Evolutionary conservation across 2,888 invertebrate species (phyloP).

Genomic region (Coenonympha arcania): DNA sequence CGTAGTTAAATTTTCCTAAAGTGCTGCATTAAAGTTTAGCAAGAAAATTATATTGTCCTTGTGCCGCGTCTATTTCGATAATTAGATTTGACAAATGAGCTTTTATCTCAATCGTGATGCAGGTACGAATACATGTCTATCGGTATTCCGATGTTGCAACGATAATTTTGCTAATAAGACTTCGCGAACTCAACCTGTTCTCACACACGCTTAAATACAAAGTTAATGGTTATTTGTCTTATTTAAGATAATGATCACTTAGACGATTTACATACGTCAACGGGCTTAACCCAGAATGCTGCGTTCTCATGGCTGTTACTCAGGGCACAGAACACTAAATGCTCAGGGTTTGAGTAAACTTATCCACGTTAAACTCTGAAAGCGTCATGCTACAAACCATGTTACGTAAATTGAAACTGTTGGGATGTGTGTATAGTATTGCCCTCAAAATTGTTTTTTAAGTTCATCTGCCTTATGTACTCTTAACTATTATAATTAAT

Average conservation of each 20-base stretch:
- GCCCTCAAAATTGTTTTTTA: too few species aligned
- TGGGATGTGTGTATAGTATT: too few species aligned
- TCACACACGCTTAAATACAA: conserved; percentile 15
- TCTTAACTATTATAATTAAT: too few species aligned
- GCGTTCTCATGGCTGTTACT: conserved; percentile 35
- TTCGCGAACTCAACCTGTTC: conserved; percentile 6
- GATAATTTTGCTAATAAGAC: conserved; percentile 13
- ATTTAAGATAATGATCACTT: conserved; percentile 44
- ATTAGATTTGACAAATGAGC: not conserved
- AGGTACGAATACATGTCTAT: not conserved
- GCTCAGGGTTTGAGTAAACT: conserved; percentile 20
- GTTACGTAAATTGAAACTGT: too few species aligned
- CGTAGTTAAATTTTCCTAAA: too few species aligned
- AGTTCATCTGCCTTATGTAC: too few species aligned
- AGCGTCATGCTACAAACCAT: too few species aligned
- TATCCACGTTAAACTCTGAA: not conserved
- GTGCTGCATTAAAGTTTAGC: too few species aligned
- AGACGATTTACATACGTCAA: conserved; percentile 59
- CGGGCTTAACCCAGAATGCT: conserved; percentile 52
- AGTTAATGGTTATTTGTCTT: conserved; percentile 21
- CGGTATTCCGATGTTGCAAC: not conserved
- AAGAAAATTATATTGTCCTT: too few species aligned
- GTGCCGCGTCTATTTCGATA: too few species aligned
- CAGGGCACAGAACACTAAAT: too few species aligned
- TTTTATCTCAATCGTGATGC: conserved; percentile 4